Base-by-base conservation (phyloP, 64 coral and sea anemone genomes). In the Actinia equina region DNA sequence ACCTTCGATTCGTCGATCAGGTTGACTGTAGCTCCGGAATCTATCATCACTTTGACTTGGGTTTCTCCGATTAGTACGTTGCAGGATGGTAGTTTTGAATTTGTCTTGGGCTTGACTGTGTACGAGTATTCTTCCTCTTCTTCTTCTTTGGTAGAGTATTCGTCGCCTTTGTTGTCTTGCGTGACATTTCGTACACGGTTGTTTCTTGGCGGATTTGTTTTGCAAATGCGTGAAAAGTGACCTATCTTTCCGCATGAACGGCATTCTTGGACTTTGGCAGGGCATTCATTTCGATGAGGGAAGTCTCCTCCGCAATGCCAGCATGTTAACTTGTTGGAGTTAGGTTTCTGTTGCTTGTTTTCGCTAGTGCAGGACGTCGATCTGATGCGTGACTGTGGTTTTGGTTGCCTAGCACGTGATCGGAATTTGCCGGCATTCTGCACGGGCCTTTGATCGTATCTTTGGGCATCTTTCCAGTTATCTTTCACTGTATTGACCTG, bases 11-110 rank as follows among this genome's bases (percentile, higher is more conserved):
- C 3, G 61, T 93, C 45, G 16, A 89, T 61, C 3, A 88, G 79
- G 69, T 94, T 78, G n/a, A 94, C 88, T 16, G 84, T 77, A 59
- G 88, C 88, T 46, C 85, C 93, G 14, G 93, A 91, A 54, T 94
- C 88, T 22, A 94, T 80, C 83, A 94, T 90, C 60, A 87, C 84
- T 62, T 89, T 55, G 1, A 87, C 85, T 78, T 3, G 89, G 81
- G 69, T 81, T 64, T 80, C 86, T 80, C 55, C 70, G 37, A 44
- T 77, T 49, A 49, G 45, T 49, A 49, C 7, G 45, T 49, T 49
- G 42, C 44, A 60, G 11, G 58, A 18, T 60, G 58, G 58, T 12
- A 60, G 17, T 3, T 82, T 56, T 87, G 62, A 53, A 84, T 26
- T 57, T 19, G 74, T 43, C 45, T 77, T 92, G 17, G 79, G 52